Base-by-base conservation (phyloP, 2,888 invertebrate species). In the Agriopis aurantiaria region DNA sequence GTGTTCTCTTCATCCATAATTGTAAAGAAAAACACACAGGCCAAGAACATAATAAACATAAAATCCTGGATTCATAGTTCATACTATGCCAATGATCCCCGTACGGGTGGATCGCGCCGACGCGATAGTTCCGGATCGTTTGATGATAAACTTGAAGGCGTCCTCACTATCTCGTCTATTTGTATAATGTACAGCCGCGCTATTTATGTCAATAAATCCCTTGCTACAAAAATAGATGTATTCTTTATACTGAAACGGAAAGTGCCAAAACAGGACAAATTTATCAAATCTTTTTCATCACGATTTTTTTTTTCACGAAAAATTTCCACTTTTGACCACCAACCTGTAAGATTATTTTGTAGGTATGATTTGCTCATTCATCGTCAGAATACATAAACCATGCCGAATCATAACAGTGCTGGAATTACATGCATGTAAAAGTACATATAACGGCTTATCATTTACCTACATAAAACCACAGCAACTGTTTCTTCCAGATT, bases 401-500 rank as follows among this genome's bases (percentile, higher is more conserved):
- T 17, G 33, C 5, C 41, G 41, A 55, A 12, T 14, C 8, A 33
- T 12, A 2, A 53, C 12, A 12, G 12, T 23, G 11, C 33, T 2
- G 33, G 53, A 40, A 55, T 9, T n/a, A 57, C 23, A 45, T 23
- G 17, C 0, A 45, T 8, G 17, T 17, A 43, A 12, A 57, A 3
- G 11, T 45, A 17, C 17, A 52, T 8, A 14, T 10, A 45, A 17
- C 14, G 57, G 14, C 2, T 45, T 57, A 23, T 57, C 40, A 56
- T 41, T 56, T 40, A 2, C 41, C 10, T 41, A 41, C 41, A 56
- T n/a, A 9, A 12, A 57, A 45, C 45, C 17, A 57, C 45, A 53
- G 11, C 33, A n/a, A n/a, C 41, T n/a, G 59, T 56, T 56, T 65
- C 58, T 68, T 59, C 51, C 68, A 58, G 41, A 60, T 70, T 63